phyloP scores from a whole-genome alignment of 1,140 invertebrate species.

The Grapholita molesta region DNA sequence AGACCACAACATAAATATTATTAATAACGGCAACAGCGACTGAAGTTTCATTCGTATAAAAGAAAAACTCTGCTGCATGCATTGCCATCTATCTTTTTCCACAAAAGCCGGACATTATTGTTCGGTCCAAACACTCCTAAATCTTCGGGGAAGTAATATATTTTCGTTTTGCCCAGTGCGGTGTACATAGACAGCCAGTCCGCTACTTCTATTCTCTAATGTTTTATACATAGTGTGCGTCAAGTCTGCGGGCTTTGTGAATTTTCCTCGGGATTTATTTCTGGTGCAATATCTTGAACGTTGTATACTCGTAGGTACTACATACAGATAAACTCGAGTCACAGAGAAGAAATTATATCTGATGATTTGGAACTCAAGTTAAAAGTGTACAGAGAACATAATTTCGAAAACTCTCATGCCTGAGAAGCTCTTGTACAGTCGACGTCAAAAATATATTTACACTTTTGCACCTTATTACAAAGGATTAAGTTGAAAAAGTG shows the following conservation, averaged over 20 bases:
- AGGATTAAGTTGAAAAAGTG: too few species aligned
- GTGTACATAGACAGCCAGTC: constrained; percentile 63
- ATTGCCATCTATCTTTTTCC: constrained; percentile 78
- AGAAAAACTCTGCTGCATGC: constrained; percentile 70
- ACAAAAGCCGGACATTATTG: constrained; percentile 80
- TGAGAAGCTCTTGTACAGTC: too few species aligned
- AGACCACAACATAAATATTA: constrained; percentile 63
- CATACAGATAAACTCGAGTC: too few species aligned
- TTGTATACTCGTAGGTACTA: too few species aligned
- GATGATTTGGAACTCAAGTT: too few species aligned
- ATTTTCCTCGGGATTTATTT: background rate
- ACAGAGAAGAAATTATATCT: too few species aligned
- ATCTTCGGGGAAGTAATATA: constrained; percentile 79
- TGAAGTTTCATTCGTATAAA: constrained; percentile 70
- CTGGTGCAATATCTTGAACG: background rate
- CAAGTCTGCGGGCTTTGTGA: background rate
- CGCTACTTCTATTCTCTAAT: constrained; percentile 66
- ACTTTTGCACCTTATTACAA: too few species aligned
- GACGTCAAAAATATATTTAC: too few species aligned
- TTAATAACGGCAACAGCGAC: constrained; percentile 59
- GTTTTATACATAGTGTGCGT: constrained; percentile 66
- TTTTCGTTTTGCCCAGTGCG: constrained; percentile 76
- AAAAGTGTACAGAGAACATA: too few species aligned
- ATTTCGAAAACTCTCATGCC: too few species aligned
- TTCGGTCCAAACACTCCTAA: constrained; percentile 79